Base-by-base conservation (phyloP, 1,140 invertebrate species). In the Polyergus mexicanus region DNA sequence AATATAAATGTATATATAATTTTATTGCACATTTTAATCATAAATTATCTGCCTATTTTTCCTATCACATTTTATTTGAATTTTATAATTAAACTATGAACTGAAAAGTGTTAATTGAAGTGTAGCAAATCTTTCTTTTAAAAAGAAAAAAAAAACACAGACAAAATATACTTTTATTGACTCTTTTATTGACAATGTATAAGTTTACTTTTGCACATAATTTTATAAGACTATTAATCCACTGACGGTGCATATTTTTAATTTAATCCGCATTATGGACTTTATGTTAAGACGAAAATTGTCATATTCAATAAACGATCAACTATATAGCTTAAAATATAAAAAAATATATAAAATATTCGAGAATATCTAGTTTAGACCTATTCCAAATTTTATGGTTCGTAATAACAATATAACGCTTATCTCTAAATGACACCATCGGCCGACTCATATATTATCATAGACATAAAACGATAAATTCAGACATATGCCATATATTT, bases 141-240 rank as follows among this genome's bases (percentile, higher is more conserved):
- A 16, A 41, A 38, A 4, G 41, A 16, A 41, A 72, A 19, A 28
- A 5, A 25, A 28, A 1, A 28, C 11, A 5, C 58, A 22, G 58
- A 32, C 32, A 32, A 75, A 62, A 19, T 41, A 44, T 41, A 58
- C 58, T 58, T n/a, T 56, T 44, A 28, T 28, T 28, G 25, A 28
- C 25, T 28, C 25, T 28, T 11, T 32, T 41, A 76, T 76, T 62
- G 16, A 13, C 41, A 32, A 63, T 16, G 28, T 63, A 56, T 63
- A 63, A 77, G 6, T 63, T 63, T 25, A 63, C 25, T 65, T 65
- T 77, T 65, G 38, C 35, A 47, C 35, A 44, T 58, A 58, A 38
- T 58, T 63, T 62, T 77, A 76, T 54, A 76, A 62, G 22, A 10
- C 71, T 74, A 75, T 75, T 75, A 58, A 25, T 44, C 1, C 44